phyloP scores from a whole-genome alignment of 2,113 vertebrate genomes.

The Sorex araneus region DNA sequence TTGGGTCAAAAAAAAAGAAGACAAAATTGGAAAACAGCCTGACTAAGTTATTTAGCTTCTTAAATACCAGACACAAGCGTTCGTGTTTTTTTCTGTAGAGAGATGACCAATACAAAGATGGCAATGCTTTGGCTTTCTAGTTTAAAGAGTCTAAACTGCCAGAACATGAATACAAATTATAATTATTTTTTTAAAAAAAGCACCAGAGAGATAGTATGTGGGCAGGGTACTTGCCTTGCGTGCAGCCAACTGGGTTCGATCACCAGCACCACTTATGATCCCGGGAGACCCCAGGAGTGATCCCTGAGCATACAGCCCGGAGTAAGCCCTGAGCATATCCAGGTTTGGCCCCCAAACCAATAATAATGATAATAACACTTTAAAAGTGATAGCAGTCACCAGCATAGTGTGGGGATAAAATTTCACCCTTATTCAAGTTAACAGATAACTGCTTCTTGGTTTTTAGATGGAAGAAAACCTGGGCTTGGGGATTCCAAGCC shows the following conservation, averaged over 20 bases:
- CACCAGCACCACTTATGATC: too few relatives aligned
- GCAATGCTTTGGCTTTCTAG: neutral
- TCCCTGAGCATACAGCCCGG: too few relatives aligned
- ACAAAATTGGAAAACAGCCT: constrained; percentile 26
- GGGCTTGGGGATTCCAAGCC: neutral
- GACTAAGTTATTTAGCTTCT: neutral
- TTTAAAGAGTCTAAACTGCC: neutral
- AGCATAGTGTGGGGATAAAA: neutral
- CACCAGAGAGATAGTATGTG: too few relatives aligned
- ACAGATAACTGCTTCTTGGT: neutral
- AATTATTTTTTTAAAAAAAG: neutral
- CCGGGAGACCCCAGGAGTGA: too few relatives aligned
- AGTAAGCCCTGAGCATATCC: too few relatives aligned
- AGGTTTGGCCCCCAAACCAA: too few relatives aligned
- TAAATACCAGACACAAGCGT: neutral
- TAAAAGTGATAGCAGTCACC: neutral
- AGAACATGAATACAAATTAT: neutral
- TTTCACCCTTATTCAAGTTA: neutral
- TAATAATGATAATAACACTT: too few relatives aligned
- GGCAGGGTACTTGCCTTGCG: too few relatives aligned
- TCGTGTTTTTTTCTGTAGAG: neutral
- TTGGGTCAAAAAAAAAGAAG: constrained; percentile 4
- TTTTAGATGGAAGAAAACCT: neutral
- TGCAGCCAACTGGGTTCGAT: too few relatives aligned
- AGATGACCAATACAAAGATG: neutral